phyloP scores from a whole-genome alignment of 2,113 vertebrate species.

The Aegithalos caudatus region DNA sequence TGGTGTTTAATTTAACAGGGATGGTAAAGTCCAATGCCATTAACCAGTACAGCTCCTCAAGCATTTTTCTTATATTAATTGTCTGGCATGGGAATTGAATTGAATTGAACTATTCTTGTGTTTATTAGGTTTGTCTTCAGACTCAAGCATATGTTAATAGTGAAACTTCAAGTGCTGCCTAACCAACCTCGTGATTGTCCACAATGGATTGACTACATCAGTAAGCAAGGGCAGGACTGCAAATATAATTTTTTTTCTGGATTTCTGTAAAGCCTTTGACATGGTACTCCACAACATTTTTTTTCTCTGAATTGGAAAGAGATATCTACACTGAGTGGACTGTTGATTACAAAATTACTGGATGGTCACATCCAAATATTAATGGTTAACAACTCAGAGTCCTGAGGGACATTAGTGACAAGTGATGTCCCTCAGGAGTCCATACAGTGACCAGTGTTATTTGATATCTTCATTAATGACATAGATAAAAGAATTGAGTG shows the following conservation, averaged over 20 bases:
- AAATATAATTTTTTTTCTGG: background rate
- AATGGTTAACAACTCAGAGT: background rate
- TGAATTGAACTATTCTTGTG: background rate
- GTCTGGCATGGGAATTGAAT: background rate
- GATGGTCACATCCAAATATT: background rate
- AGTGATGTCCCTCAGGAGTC: background rate
- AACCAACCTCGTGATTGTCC: too few species aligned
- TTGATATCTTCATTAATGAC: background rate
- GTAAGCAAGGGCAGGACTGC: background rate
- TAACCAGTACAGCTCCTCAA: background rate
- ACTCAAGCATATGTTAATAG: background rate
- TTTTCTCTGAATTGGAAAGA: background rate
- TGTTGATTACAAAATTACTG: background rate
- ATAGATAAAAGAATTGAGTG: fast-evolving
- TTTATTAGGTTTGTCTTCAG: background rate
- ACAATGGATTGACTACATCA: too few species aligned
- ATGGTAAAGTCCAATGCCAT: background rate
- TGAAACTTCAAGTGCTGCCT: background rate
- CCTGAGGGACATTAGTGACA: background rate
- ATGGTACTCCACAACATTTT: background rate
- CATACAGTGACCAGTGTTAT: fast-evolving
- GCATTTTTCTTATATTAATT: background rate
- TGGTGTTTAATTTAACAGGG: background rate
- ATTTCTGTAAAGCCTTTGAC: background rate
- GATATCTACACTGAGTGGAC: background rate